phyloP scores from a whole-genome alignment of 1,140 invertebrate species.

The Harpegnathos saltator region DNA sequence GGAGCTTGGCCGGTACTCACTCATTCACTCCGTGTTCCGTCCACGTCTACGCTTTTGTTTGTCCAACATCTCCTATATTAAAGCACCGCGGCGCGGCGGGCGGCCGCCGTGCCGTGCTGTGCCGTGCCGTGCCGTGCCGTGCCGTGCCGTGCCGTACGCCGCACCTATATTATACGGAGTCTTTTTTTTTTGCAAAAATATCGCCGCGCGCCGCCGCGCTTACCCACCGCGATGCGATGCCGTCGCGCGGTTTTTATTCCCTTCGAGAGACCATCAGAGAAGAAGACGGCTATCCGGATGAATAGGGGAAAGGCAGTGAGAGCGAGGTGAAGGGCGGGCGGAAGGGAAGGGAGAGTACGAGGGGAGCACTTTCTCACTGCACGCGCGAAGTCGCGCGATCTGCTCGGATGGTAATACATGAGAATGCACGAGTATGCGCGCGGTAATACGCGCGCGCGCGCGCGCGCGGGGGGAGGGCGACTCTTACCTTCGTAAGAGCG shows the following conservation, averaged over 20 bases:
- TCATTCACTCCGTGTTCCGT: conserved; percentile 79
- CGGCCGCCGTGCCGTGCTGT: too few relatives aligned
- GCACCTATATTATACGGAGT: conserved; percentile 47
- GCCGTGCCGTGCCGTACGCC: too few relatives aligned
- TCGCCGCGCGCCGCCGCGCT: conserved; percentile 67
- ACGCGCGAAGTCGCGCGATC: neutral
- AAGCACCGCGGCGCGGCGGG: conserved; percentile 71
- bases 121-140: too few relatives aligned
- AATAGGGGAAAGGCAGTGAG: neutral
- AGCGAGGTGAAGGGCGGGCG: too few relatives aligned
- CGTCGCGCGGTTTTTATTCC: conserved; percentile 64
- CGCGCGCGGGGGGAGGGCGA: too few relatives aligned
- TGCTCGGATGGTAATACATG: neutral
- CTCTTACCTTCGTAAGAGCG: neutral
- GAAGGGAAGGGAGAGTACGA: too few relatives aligned
- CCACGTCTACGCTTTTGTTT: conserved; percentile 85
- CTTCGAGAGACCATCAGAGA: neutral
- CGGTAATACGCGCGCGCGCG: neutral
- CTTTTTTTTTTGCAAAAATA: conserved; percentile 75
- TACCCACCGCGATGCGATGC: conserved; percentile 52
- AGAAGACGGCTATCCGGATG: conserved; percentile 55
- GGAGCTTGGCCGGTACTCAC: conserved; percentile 69
- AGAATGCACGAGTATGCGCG: neutral
- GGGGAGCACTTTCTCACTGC: neutral
- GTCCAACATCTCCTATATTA: conserved; percentile 85